Evolutionary conservation across 2,113 vertebrate genomes (phyloP), one percentile per base, ranked within the genome.

Genomic region (Taxidea taxus): DNA sequence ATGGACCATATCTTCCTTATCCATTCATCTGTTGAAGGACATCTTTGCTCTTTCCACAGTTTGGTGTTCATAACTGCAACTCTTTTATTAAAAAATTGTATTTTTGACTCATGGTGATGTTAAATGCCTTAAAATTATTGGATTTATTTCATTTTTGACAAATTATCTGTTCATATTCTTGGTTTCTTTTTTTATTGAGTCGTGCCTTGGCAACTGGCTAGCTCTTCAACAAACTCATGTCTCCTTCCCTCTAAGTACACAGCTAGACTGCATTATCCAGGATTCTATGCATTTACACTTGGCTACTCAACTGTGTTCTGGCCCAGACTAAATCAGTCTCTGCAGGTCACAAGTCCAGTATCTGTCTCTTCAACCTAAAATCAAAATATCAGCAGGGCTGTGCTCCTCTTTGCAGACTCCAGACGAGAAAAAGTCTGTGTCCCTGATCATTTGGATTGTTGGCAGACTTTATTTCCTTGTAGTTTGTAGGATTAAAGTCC

Each of bases 61-160:
- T 54, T 18, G 51, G 16, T 54, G 16, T 54, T 54, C 51, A 54
- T 18, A 54, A 54, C 16, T 54, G 51, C 18, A 54, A 54, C 51
- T 54, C 51, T 54, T 51, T 15, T 0, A 60, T 1, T 0, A 60
- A 18, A 49, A 88, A 72, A 56, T 60, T 88, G 29, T 7, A 47
- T n/a, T 95, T 97, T 96, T 96, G n/a, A 94, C 93, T 80, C 47
- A 75, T 72, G 51, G 21, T 83, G 72, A 95, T 97, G 21, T 68
- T 74, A 91, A 87, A 80, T 58, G 39, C 80, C 47, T 95, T 94
- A 72, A 93, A 95, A 66, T 74, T 31, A 39, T 25, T 80, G n/a
- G 3, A 62, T 97, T 91, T 92, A 72, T 58, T 92, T 85, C 3
- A 58, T 64, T 94, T 92, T 54, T 39, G 64, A 34, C 23, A 91